Evolutionary conservation across 2,113 vertebrate genomes (phyloP).

Genomic region (Etia nguti): DNA sequence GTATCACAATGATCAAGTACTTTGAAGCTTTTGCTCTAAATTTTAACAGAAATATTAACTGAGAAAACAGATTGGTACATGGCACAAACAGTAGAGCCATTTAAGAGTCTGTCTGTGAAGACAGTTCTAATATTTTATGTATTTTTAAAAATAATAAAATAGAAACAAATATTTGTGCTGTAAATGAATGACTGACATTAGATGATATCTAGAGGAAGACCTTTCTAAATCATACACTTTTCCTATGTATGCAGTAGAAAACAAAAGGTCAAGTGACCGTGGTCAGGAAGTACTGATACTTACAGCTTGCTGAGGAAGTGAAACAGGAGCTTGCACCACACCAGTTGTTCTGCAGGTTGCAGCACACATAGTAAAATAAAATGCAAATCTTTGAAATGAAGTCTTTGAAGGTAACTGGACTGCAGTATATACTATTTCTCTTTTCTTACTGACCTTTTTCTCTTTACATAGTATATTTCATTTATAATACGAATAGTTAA

Average conservation of each 20-base stretch:
- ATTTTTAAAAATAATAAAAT: background rate
- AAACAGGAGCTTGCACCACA: background rate
- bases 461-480: background rate
- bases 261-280: background rate
- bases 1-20: fast-evolving
- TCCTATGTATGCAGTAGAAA: background rate
- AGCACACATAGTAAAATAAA: background rate
- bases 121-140: background rate
- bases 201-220: background rate
- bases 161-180: background rate
- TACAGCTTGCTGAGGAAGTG: background rate
- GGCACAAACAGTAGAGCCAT: background rate
- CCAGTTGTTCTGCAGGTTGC: background rate
- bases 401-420: background rate
- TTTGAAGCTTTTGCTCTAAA: background rate
- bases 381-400: background rate
- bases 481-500: background rate
- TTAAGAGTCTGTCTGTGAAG: background rate
- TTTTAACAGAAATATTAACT: background rate
- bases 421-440: background rate
- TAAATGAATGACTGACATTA: background rate
- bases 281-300: background rate
- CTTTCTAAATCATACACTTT: background rate
- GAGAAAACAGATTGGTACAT: background rate
- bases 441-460: fast-evolving